Evolutionary conservation across 2,113 vertebrate genomes (phyloP).

Genomic region (Scortum barcoo): DNA sequence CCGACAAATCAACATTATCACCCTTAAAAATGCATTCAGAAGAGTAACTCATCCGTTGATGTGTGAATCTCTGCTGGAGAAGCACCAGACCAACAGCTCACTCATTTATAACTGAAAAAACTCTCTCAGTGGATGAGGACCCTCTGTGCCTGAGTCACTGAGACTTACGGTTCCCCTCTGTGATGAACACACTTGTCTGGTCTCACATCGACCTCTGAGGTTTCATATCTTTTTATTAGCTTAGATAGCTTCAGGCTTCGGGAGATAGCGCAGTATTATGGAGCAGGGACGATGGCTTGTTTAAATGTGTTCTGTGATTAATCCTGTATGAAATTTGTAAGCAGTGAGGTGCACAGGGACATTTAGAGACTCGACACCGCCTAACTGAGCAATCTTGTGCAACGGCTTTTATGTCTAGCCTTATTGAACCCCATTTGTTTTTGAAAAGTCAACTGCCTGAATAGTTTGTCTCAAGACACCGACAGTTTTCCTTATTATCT

Average conservation of each 20-base stretch:
- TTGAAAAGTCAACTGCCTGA: slow-evolving; percentile 34
- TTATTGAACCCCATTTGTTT: slow-evolving; percentile 53
- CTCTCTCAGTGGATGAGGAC: neutral
- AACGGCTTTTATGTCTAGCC: slow-evolving; percentile 40
- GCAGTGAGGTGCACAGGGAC: slow-evolving; percentile 17
- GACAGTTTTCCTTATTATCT: slow-evolving; percentile 20
- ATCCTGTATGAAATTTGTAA: slow-evolving; percentile 47
- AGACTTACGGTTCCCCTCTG: slow-evolving; percentile 19
- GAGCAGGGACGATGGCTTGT: slow-evolving; percentile 34
- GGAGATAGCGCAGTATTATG: slow-evolving; percentile 15
- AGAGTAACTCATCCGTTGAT: slow-evolving; percentile 7
- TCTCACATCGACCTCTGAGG: slow-evolving; percentile 38
- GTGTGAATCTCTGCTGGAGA: neutral
- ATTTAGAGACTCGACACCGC: slow-evolving; percentile 16
- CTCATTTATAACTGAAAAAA: slow-evolving; percentile 52
- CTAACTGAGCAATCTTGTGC: slow-evolving; percentile 29
- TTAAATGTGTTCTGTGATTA: slow-evolving; percentile 45
- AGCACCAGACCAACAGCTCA: slow-evolving; percentile 43
- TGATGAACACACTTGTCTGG: slow-evolving; percentile 60
- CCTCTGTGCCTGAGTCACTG: neutral
- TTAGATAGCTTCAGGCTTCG: slow-evolving; percentile 38
- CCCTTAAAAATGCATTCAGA: neutral
- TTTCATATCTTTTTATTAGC: slow-evolving; percentile 66
- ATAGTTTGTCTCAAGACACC: slow-evolving; percentile 37
- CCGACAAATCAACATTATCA: fast-evolving